Evolutionary conservation across 2,797 vertebrate genomes (phyloP).

Genomic region (Darevskia nairensis): DNA sequence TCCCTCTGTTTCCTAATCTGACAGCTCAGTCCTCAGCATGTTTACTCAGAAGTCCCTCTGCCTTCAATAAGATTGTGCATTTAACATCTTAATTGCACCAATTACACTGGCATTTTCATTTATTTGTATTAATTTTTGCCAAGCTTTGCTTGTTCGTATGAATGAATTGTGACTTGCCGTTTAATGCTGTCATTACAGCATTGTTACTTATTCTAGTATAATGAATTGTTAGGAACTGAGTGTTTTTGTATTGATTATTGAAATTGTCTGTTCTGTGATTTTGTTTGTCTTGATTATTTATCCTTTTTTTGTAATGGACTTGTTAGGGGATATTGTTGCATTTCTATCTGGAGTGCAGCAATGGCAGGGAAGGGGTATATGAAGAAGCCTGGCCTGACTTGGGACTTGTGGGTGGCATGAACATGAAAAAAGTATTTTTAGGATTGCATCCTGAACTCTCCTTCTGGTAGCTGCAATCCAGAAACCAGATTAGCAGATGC

Average conservation of each 20-base stretch:
- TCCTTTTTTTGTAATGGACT: not conserved
- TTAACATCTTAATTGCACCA: not conserved
- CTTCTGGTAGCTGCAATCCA: not conserved
- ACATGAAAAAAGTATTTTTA: not conserved
- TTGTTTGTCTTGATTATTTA: not conserved
- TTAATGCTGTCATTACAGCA: not conserved
- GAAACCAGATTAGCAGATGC: not conserved
- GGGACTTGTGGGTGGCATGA: not conserved
- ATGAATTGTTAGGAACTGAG: not conserved
- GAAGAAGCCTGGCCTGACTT: not conserved
- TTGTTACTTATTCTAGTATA: not conserved
- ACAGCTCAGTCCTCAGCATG: not conserved
- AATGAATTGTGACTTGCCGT: not conserved
- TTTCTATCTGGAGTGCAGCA: not conserved
- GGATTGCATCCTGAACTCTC: not conserved
- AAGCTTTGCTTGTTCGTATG: not conserved
- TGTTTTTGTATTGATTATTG: conserved; percentile 13
- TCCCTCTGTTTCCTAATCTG: not conserved
- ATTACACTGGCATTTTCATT: not conserved
- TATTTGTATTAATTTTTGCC: not conserved
- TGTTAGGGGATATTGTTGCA: not conserved
- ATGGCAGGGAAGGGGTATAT: not conserved
- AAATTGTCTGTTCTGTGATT: not conserved
- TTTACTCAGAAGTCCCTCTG: not conserved
- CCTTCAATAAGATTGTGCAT: not conserved